A percentile compares a stretch with the other conserved stretches of the same genome.
phyloP scores from a whole-genome alignment of 2,113 vertebrate genomes.

The Ptyas mucosa region DNA sequence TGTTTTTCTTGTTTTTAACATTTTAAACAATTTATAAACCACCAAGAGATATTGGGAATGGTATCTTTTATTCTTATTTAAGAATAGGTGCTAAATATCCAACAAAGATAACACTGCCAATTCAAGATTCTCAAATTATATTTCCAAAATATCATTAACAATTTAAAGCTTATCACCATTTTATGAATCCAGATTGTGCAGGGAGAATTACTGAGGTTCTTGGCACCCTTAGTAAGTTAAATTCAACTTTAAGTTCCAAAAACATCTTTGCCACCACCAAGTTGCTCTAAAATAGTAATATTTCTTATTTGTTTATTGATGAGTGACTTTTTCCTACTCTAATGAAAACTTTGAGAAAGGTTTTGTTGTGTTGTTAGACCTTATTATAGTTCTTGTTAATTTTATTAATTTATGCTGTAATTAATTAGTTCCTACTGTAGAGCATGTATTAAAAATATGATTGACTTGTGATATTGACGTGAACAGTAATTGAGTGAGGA shows the following conservation, averaged over 20 bases:
- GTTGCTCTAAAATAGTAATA: no score
- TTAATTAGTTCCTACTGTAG: not conserved
- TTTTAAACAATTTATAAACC: not conserved
- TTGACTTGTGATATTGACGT: not conserved
- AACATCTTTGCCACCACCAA: no score
- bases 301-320: no score
- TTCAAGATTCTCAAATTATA: not conserved
- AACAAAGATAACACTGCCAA: not conserved
- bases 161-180: not conserved
- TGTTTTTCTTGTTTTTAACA: not conserved
- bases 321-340: no score
- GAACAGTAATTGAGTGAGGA: not conserved
- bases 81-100: not conserved
- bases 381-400: not conserved
- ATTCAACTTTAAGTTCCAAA: not conserved
- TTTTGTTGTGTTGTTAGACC: not conserved
- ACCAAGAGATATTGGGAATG: not conserved
- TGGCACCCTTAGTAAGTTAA: not conserved
- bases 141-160: not conserved
- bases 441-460: not conserved
- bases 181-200: not conserved
- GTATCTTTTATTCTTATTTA: not conserved
- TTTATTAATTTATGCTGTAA: not conserved
- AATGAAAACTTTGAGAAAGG: no score
- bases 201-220: not conserved